Evolutionary conservation across 64 coral and sea anemone genomes (phyloP).

Genomic region (Montipora cactus): DNA sequence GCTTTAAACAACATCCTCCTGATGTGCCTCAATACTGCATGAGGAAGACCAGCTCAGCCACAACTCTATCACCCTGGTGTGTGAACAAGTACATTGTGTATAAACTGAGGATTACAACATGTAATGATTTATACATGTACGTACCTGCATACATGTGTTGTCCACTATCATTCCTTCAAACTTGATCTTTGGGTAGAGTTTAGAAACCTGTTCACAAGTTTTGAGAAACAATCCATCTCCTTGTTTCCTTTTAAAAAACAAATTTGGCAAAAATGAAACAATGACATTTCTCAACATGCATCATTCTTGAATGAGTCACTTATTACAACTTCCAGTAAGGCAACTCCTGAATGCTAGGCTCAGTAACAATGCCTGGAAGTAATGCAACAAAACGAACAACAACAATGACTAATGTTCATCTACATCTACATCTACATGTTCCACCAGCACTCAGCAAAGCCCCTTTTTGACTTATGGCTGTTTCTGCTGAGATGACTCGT

Average conservation of each 20-base stretch:
- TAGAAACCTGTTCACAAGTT: constrained; percentile 91
- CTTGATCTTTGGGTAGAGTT: constrained; percentile 97
- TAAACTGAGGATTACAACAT: neutral
- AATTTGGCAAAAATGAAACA: neutral
- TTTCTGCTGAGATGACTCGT: no score
- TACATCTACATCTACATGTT: no score
- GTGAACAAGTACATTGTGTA: neutral
- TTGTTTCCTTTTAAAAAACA: constrained; percentile 81
- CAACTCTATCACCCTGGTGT: neutral
- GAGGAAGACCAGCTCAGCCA: neutral
- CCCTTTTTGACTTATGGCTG: no score
- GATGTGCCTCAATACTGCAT: no score
- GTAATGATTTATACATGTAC: neutral
- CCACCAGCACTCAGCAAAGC: no score
- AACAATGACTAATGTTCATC: no score
- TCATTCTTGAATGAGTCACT: neutral
- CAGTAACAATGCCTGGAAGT: no score
- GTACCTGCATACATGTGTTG: constrained; percentile 99
- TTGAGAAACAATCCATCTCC: constrained; percentile 96
- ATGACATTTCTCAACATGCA: neutral
- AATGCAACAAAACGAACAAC: no score
- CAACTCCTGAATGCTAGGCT: no score
- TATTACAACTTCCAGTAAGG: no score
- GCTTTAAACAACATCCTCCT: no score
- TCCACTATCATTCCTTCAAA: constrained; percentile 99